phyloP scores from a whole-genome alignment of 2,797 vertebrate genomes.

The Sebastes variabilis region DNA sequence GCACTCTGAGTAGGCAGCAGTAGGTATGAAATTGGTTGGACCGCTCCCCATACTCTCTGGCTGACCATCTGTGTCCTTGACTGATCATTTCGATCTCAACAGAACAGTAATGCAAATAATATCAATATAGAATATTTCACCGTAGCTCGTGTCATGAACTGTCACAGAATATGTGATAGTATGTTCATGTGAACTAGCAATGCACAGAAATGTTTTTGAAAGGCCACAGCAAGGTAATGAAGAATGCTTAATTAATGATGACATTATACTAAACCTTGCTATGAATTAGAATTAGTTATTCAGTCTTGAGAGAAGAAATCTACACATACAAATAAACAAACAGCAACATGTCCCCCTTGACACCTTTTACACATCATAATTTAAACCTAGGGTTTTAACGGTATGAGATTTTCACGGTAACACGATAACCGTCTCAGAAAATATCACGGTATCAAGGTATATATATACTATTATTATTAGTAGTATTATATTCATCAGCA shows the following conservation, averaged over 20 bases:
- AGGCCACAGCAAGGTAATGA: background rate
- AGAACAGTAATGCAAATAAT: slow-evolving; percentile 54
- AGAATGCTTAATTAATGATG: background rate
- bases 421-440: too few relatives aligned
- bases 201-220: background rate
- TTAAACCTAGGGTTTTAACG: background rate
- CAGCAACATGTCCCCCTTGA: background rate
- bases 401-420: too few relatives aligned
- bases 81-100: slow-evolving; percentile 53
- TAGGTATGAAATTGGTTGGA: slow-evolving; percentile 67
- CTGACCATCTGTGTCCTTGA: slow-evolving; percentile 70
- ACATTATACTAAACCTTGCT: background rate
- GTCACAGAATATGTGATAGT: background rate
- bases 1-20: slow-evolving; percentile 59
- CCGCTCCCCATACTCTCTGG: slow-evolving; percentile 42
- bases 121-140: slow-evolving; percentile 45
- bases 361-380: background rate
- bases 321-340: background rate
- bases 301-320: background rate
- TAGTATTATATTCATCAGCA: too few relatives aligned
- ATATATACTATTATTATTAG: too few relatives aligned
- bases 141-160: background rate
- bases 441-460: too few relatives aligned
- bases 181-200: background rate
- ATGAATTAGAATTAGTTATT: background rate